These are phyloP conservation scores for Xerus inauris DNA, from an alignment of 2,113 vertebrate species.

Conservation along the genomic window DNA sequence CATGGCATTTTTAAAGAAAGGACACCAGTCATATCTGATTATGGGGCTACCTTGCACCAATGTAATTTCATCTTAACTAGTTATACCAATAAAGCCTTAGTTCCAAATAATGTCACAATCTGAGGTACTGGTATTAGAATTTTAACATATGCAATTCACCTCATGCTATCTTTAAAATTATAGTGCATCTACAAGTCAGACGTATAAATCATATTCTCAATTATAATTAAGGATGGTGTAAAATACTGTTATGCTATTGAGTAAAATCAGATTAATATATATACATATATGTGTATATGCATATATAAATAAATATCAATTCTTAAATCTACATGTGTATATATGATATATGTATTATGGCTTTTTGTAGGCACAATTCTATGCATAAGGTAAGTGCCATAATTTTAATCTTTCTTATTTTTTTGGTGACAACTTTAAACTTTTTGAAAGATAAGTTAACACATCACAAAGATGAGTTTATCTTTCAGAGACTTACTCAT, in stretches of 20 bases:
- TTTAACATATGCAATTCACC: background rate
- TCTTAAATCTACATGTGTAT: background rate
- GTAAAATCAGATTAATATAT: background rate
- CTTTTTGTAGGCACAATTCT: background rate
- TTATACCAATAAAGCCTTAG: background rate
- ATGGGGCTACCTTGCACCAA: background rate
- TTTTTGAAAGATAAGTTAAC: slow-evolving; percentile 13
- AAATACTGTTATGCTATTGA: background rate
- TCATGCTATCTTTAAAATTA: background rate
- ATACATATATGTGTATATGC: background rate
- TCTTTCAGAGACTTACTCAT: background rate
- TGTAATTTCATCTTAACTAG: background rate
- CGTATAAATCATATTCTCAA: background rate
- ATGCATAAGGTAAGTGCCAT: background rate
- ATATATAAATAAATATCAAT: background rate
- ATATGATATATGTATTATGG: background rate
- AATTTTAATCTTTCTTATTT: background rate
- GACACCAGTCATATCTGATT: background rate
- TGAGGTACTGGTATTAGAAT: background rate
- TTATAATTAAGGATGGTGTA: background rate
- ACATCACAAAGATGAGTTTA: background rate
- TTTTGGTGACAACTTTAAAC: background rate
- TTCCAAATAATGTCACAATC: background rate
- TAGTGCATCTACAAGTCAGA: background rate
- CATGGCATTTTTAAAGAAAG: background rate